phyloP scores from a whole-genome alignment of 2,113 vertebrate genomes.

The Archilochus colubris region DNA sequence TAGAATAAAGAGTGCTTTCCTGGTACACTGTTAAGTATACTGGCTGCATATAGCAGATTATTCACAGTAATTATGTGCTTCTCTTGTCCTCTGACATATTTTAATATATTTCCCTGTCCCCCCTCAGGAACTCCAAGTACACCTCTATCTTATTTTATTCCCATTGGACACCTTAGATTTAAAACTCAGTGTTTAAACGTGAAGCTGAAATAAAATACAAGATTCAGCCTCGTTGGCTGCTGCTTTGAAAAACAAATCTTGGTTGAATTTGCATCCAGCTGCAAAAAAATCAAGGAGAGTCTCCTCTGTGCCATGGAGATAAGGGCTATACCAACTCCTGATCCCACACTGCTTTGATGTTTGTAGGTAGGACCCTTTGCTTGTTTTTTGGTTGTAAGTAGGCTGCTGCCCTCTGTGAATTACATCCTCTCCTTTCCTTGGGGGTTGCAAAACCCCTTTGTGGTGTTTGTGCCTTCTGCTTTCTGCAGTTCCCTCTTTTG shows the following conservation, averaged over 20 bases:
- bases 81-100: neutral
- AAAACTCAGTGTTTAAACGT: neutral
- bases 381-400: neutral
- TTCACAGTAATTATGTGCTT: neutral
- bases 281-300: neutral
- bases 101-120: neutral
- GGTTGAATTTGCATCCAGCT: neutral
- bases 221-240: neutral
- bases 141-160: neutral
- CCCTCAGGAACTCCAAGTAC: neutral
- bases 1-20: neutral
- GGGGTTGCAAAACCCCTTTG: neutral
- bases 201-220: neutral
- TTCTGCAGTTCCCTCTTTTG: neutral
- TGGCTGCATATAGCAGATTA: neutral
- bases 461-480: neutral
- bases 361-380: neutral
- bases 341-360: rapidly evolving
- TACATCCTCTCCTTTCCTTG: neutral
- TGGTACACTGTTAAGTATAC: neutral
- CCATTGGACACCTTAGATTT: neutral
- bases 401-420: neutral
- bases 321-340: neutral
- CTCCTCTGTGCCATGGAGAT: neutral
- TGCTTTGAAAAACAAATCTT: neutral